Conservation (phyloP, 2,888 invertebrate species). For the Lasioglossum villosulum region DNA sequence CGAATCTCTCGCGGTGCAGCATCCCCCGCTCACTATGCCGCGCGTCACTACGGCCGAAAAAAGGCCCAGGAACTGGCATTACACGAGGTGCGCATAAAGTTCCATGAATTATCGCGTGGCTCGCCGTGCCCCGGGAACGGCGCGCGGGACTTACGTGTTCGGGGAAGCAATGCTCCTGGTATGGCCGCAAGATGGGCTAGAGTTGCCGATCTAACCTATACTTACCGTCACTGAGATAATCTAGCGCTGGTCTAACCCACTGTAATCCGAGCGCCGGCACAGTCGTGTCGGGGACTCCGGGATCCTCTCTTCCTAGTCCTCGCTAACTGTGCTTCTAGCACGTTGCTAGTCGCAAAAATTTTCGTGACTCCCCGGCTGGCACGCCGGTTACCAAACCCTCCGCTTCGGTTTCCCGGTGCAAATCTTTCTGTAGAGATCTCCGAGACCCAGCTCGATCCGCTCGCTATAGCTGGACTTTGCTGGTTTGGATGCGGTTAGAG, state of each 20-base stretch:
- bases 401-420: background rate
- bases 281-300: slow-evolving; percentile 64
- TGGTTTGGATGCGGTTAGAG: background rate
- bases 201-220: slow-evolving; percentile 77
- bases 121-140: slow-evolving; percentile 51
- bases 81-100: slow-evolving; percentile 76
- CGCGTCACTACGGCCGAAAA: slow-evolving; percentile 50
- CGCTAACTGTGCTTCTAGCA: slow-evolving; percentile 52
- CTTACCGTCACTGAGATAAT: slow-evolving; percentile 80
- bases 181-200: slow-evolving; percentile 72
- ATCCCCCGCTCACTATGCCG: slow-evolving; percentile 42
- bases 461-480: background rate
- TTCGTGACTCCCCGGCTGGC: background rate
- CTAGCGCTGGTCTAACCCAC: slow-evolving; percentile 73
- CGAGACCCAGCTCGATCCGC: background rate
- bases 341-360: slow-evolving; percentile 24
- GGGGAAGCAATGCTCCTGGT: slow-evolving; percentile 75
- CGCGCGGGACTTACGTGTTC: slow-evolving; percentile 74
- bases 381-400: slow-evolving; percentile 1
- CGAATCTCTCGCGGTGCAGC: slow-evolving; percentile 48
- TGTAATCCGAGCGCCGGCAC: slow-evolving; percentile 70
- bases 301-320: slow-evolving; percentile 55
- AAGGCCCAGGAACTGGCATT: slow-evolving; percentile 63
- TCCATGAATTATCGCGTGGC: slow-evolving; percentile 77
- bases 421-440: background rate